These are phyloP conservation scores for Rugalucina vietnamica DNA, from an alignment of 2,888 invertebrate genomes.

Conservation along the genomic window DNA sequence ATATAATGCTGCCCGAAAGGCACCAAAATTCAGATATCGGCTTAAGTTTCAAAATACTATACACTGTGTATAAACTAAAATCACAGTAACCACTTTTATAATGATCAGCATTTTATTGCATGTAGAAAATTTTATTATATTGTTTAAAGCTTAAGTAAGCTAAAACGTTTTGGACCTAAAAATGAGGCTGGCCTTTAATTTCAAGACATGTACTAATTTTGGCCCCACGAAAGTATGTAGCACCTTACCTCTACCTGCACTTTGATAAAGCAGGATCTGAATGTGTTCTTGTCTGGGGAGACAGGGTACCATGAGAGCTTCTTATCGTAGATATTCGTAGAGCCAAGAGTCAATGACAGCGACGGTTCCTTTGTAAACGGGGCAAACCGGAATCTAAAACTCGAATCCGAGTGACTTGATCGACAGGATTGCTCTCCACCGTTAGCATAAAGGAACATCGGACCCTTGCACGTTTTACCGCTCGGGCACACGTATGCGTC, in stretches of 20 bases:
- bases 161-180: too few species aligned
- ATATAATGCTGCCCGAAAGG: too few species aligned
- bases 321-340: constrained; percentile 22
- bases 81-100: too few species aligned
- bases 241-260: constrained; percentile 38
- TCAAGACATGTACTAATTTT: too few species aligned
- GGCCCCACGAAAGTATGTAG: neutral
- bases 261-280: constrained; percentile 42
- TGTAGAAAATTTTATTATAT: too few species aligned
- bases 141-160: too few species aligned
- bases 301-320: constrained; percentile 48
- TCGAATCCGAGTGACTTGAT: neutral
- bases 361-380: constrained; percentile 26
- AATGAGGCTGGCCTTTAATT: too few species aligned
- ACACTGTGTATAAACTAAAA: too few species aligned
- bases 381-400: constrained; percentile 42
- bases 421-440: neutral
- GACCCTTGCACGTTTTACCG: constrained; percentile 14
- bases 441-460: constrained; percentile 19
- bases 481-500: constrained; percentile 4
- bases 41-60: too few species aligned
- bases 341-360: neutral
- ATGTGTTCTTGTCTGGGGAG: constrained; percentile 18
- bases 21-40: too few species aligned
- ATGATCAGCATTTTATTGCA: too few species aligned